A percentile compares a stretch with the other conserved stretches of the same genome.
Evolutionary conservation across 1,140 invertebrate species (phyloP).

Genomic region (Thaumatotibia leucotreta): DNA sequence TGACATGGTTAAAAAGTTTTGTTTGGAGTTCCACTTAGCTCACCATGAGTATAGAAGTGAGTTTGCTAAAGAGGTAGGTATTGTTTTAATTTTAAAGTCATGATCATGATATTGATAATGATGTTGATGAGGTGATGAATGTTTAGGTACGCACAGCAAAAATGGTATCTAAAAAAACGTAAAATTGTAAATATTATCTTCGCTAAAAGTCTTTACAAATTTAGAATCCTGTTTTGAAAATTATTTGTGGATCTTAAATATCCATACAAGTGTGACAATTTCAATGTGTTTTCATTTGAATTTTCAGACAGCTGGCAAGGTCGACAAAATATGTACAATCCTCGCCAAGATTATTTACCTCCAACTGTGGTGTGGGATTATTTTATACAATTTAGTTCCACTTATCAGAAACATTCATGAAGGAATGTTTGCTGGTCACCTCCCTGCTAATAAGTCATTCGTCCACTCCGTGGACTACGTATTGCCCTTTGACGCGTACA

Average conservation of each 20-base stretch:
- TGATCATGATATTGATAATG: neutral
- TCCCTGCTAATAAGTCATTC: neutral
- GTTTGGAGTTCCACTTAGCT: neutral
- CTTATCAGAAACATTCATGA: neutral
- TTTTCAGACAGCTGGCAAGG: neutral
- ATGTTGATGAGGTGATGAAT: too few relatives aligned
- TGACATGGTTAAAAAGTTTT: neutral
- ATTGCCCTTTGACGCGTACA: neutral
- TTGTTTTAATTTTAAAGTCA: neutral
- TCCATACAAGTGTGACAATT: too few relatives aligned
- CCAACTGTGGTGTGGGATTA: neutral
- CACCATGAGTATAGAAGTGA: neutral
- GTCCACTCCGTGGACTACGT: neutral
- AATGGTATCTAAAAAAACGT: too few relatives aligned
- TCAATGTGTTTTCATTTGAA: too few relatives aligned
- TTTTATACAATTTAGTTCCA: neutral
- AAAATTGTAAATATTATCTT: too few relatives aligned
- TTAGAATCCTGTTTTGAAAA: too few relatives aligned
- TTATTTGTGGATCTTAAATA: too few relatives aligned
- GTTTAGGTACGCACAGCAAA: too few relatives aligned
- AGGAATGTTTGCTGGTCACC: neutral
- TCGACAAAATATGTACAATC: neutral
- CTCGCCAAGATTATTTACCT: neutral
- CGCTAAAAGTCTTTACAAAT: too few relatives aligned
- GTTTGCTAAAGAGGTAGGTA: neutral